Evolutionary conservation across 2,113 vertebrate species (phyloP), one percentile per base, ranked within the genome.

Genomic region (Phrynosoma blainvillii): DNA sequence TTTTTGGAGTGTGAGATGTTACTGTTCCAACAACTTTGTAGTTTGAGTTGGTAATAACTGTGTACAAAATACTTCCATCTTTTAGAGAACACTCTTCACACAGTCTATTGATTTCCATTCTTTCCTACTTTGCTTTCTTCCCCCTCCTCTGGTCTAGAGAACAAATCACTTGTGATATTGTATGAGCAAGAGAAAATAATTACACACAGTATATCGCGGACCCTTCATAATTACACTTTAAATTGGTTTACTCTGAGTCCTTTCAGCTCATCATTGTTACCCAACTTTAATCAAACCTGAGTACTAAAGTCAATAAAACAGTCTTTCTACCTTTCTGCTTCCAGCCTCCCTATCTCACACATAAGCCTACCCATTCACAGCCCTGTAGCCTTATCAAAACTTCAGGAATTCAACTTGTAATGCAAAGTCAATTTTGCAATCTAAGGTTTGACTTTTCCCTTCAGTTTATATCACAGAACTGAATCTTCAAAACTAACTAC

Each of bases 141-240:
- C 21, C 36, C 75, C 81, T 42, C 76, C 89, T 56, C 54, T 82
- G 82, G 1, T 0, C 88, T 62, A 79, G 68, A 88, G 89, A 93
- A 85, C 20, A 89, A 88, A 93, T 91, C 91, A 95, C n/a, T 1
- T 10, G 12, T 0, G 66, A 25, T 73, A 52, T 82, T 59, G 85
- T 78, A 73, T 0, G 0, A 88, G 84, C 90, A 92, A 93, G 93
- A 78, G 86, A 91, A 94, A 87, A 82, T 94, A 95, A 96, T 95
- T 94, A 92, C 65, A 88, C 65, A 82, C 76, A 66, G 54, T 52
- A 23, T 74, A 92, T 94, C 93, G 89, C 84, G 86, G 90, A 88
- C 87, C 91, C 85, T 90, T 93, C 54, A 14, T 91, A 93, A 90
- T 93, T 94, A 89, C 89, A 76, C 80, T 92, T 93, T 92, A 93